Percentiles rank a stretch among this genome's conserved stretches.
phyloP scores from a whole-genome alignment of 2,797 vertebrate species.

The Hemibagrus guttatus region DNA sequence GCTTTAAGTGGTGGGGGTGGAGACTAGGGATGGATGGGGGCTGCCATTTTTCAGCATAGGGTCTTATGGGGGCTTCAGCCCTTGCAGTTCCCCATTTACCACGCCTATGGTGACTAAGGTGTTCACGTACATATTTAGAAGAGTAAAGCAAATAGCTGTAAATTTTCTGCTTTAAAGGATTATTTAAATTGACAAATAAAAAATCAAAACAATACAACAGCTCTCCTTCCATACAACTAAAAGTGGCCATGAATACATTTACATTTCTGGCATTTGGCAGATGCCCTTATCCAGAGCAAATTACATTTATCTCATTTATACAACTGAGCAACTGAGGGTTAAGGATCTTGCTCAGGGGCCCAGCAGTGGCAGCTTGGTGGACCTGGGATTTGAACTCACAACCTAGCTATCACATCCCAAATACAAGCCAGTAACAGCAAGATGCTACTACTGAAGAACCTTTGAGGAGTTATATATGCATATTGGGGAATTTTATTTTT shows the following conservation, averaged over 20 bases:
- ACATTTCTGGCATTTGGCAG: conserved; percentile 16
- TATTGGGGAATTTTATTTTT: not conserved
- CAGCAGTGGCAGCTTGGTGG: too few species aligned
- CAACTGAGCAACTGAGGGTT: too few species aligned
- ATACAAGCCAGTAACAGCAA: conserved; percentile 69
- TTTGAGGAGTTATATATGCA: conserved; percentile 56
- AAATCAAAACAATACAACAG: not conserved
- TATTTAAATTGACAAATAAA: not conserved
- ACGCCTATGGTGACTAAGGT: not conserved
- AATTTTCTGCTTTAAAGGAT: not conserved
- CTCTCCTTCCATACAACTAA: not conserved
- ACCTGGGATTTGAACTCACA: too few species aligned
- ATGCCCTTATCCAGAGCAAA: too few species aligned
- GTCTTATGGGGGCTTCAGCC: not conserved
- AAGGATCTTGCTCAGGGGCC: too few species aligned
- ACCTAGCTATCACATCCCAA: not conserved
- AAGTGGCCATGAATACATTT: conserved; percentile 64
- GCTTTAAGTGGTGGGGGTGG: not conserved
- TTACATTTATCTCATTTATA: too few species aligned
- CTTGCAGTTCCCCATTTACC: not conserved
- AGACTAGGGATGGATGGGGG: not conserved
- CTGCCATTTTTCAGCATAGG: not conserved
- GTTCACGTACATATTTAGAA: not conserved
- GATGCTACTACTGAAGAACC: conserved; percentile 63
- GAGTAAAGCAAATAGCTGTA: not conserved